Percentiles rank a stretch among this genome's conserved stretches.
Conservation (phyloP, 2,113 vertebrate genomes). For the Odontesthes bonariensis region DNA sequence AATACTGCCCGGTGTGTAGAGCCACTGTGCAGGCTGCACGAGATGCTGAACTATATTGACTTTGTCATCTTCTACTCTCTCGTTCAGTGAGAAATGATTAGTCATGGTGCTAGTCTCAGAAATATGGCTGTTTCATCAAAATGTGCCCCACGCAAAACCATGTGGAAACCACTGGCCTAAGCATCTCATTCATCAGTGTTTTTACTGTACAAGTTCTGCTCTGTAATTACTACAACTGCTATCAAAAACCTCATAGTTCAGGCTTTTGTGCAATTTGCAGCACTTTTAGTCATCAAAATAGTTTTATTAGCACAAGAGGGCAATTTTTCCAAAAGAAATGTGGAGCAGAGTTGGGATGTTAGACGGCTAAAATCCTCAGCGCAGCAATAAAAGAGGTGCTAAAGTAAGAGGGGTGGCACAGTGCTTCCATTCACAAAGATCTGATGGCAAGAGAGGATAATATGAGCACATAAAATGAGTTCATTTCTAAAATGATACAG, state of each 20-base stretch:
- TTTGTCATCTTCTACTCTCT: conserved; percentile 16
- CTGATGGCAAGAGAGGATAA: background rate
- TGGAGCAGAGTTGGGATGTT: background rate
- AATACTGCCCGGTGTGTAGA: conserved; percentile 21
- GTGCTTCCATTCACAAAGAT: background rate
- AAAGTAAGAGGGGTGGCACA: background rate
- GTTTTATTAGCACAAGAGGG: background rate
- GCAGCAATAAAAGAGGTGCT: background rate
- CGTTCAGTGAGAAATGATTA: conserved; percentile 26
- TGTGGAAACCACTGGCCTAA: conserved; percentile 1
- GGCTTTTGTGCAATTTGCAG: background rate
- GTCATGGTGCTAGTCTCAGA: background rate
- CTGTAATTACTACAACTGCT: background rate
- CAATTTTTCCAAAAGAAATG: background rate
- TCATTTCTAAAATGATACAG: background rate
- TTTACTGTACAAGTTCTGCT: conserved; percentile 1
- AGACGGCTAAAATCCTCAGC: background rate
- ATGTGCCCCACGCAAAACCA: background rate
- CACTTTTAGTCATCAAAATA: background rate
- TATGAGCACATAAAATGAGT: background rate
- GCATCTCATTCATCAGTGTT: conserved; percentile 10
- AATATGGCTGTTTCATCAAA: conserved; percentile 28
- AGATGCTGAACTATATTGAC: conserved; percentile 27
- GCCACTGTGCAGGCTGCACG: background rate
- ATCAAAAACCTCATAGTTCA: background rate